phyloP scores from a whole-genome alignment of 2,113 vertebrate genomes.

The Panurus biarmicus region DNA sequence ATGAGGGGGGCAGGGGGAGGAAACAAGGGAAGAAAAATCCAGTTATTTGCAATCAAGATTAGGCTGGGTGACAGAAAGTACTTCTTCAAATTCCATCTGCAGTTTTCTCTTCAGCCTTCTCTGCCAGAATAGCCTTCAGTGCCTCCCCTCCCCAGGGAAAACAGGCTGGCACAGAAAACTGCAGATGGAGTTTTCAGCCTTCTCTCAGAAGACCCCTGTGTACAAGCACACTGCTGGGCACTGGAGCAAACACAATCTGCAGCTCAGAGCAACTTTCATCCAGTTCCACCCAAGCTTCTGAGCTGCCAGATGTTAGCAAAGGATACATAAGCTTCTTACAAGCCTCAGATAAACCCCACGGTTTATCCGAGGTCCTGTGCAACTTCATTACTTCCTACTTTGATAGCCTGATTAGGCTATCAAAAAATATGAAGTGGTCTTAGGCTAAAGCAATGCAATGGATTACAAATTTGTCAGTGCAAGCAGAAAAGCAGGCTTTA shows the following conservation, averaged over 20 bases:
- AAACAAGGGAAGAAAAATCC: not conserved
- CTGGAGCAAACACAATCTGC: not conserved
- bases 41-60: not conserved
- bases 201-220: not conserved
- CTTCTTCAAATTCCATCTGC: not conserved
- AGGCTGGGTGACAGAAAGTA: not conserved
- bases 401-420: not conserved
- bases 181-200: too few species aligned
- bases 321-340: not conserved
- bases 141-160: not conserved
- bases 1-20: accelerated
- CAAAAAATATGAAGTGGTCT: not conserved
- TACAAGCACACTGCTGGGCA: not conserved
- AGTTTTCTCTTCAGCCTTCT: not conserved
- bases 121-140: not conserved
- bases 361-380: not conserved
- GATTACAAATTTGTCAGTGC: not conserved
- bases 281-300: not conserved
- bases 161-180: too few species aligned
- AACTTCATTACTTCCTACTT: not conserved
- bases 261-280: not conserved
- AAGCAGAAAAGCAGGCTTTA: not conserved
- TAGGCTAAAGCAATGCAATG: not conserved
- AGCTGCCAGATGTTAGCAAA: not conserved
- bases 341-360: not conserved